Evolutionary conservation across 2,113 vertebrate species (phyloP).

Genomic region (Antechinus flavipes): DNA sequence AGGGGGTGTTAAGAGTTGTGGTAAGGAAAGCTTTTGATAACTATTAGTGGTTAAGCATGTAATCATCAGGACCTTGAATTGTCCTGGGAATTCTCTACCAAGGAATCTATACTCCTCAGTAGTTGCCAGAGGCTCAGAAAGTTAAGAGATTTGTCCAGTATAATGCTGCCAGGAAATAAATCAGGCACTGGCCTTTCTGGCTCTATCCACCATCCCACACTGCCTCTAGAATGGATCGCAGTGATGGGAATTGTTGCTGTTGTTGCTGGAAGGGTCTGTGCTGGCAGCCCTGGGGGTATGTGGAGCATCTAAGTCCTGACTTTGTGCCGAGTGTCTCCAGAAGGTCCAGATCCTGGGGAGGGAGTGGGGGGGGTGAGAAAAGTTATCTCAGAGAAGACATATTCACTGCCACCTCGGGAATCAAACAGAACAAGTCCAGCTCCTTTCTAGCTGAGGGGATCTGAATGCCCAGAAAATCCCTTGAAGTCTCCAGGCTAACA

Average conservation of each 20-base stretch:
- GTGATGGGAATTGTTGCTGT: fast-evolving
- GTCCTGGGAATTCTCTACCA: neutral
- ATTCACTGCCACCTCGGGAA: neutral
- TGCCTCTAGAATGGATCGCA: too few species aligned
- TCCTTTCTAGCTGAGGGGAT: neutral
- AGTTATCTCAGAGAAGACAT: neutral
- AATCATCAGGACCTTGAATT: neutral
- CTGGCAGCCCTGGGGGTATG: neutral
- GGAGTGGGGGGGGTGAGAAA: neutral
- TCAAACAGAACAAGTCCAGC: neutral
- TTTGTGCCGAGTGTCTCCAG: neutral
- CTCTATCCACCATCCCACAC: too few species aligned
- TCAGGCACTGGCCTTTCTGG: fast-evolving
- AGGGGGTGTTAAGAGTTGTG: neutral
- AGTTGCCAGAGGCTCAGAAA: neutral
- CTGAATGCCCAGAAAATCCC: neutral
- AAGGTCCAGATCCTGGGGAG: neutral
- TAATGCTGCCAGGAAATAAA: too few species aligned
- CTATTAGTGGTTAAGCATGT: neutral
- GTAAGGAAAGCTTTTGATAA: neutral
- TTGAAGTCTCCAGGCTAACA: neutral
- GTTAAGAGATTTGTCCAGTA: too few species aligned
- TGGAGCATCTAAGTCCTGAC: neutral
- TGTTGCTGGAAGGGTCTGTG: neutral
- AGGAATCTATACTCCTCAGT: neutral